A percentile compares a stretch with the other conserved stretches of the same genome.
phyloP scores from a whole-genome alignment of 2,888 invertebrate species.

The Cataglyphis cursor region DNA sequence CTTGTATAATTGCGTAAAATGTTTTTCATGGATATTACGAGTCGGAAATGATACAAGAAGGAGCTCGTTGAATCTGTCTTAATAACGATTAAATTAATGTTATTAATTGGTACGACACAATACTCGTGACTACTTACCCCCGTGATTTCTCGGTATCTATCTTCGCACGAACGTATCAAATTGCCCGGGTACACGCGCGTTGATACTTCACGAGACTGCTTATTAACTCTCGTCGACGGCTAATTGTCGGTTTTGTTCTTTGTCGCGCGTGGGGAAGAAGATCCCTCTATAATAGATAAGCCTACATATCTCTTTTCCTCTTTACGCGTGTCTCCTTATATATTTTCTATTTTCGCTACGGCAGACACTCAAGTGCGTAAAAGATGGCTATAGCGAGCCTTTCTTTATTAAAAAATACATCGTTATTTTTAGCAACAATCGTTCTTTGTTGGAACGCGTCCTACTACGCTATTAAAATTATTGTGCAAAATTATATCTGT shows the following conservation, averaged over 20 bases:
- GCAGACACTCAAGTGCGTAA: constrained; percentile 9
- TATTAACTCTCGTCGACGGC: constrained; percentile 59
- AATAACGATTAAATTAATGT: constrained; percentile 38
- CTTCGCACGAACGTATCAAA: constrained; percentile 51
- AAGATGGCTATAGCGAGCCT: not conserved
- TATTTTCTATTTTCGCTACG: constrained; percentile 5
- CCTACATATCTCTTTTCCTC: constrained; percentile 21
- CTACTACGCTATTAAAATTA: constrained; percentile 25
- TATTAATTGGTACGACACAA: constrained; percentile 43
- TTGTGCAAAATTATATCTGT: not conserved
- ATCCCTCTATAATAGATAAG: constrained; percentile 47
- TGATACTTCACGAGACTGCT: constrained; percentile 58
- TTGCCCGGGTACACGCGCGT: constrained; percentile 47
- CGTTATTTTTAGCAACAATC: constrained; percentile 18
- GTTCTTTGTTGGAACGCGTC: not conserved
- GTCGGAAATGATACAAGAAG: constrained; percentile 16
- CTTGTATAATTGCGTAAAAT: constrained; percentile 32
- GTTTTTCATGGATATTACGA: not conserved
- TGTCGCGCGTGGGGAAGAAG: constrained; percentile 60
- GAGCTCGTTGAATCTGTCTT: constrained; percentile 29
- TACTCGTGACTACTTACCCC: constrained; percentile 35
- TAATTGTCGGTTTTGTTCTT: constrained; percentile 66
- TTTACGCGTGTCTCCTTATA: not conserved
- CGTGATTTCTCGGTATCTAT: constrained; percentile 48
- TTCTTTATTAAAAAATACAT: constrained; percentile 34